Base-by-base conservation (phyloP, 1,140 invertebrate genomes). In the Aphidius gifuensis region DNA sequence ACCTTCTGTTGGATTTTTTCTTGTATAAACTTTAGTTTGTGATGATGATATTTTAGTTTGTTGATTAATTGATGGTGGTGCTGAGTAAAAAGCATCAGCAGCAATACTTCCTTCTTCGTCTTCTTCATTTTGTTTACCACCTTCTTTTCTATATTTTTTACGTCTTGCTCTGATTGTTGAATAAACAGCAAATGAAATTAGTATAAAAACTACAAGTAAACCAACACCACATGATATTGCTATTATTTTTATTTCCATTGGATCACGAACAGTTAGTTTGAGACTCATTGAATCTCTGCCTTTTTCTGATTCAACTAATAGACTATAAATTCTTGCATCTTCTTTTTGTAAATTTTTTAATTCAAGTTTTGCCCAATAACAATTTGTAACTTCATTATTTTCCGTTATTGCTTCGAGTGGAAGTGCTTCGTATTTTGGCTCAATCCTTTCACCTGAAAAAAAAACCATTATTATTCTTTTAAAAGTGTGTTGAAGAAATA, bases 351-450 rank as follows among this genome's bases (percentile, higher is more conserved):
- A 57, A 64, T 80, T 71, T 16, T 76, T 77, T 61, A 81, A 80
- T 48, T 80, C 72, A 5, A 81, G 63, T 50, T 80, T 79, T 6
- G 79, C 78, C 77, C 77, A 80, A 56, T 79, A 81, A 50, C 80
- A 81, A 64, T 80, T 79, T 1, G 76, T 80, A 54, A 71, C 65
- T 64, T 74, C 71, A 23, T 79, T 74, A 58, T 77, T 75, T 57
- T 80, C 77, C 9, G 70, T 64, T 51, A 80, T 77, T 21, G 78
- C 77, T 55, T 80, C 78, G 11, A 80, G 43, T 2, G 76, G 67
- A 5, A 78, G 50, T 0, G 80, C 80, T 61, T 81, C 79, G 63
- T 80, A 81, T 44, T 80, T 80, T 40, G 74, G 74, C 46, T 73
- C 70, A 44, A 80, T 75, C 6, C 53, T 78, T 50, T 80, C 78